Percentiles rank a stretch among this genome's conserved stretches.
Evolutionary conservation across 2,797 vertebrate species (phyloP).

Genomic region (Oreortyx pictus): DNA sequence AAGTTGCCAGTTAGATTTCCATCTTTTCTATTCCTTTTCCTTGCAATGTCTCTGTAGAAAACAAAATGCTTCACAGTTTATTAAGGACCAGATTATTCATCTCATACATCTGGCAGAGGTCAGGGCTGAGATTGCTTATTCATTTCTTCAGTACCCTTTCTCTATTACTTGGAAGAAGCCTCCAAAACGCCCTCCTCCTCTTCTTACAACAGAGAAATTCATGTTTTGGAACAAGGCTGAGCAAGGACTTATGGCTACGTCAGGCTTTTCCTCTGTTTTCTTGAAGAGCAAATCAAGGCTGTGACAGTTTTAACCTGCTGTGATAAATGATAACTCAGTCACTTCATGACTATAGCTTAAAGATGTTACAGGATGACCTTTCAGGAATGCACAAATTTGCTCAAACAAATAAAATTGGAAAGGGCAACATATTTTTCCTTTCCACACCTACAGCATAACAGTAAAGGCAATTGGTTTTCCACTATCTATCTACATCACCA

Average conservation of each 20-base stretch:
- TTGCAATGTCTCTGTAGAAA: not conserved
- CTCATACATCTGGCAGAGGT: not conserved
- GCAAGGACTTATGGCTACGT: not conserved
- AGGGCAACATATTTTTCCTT: not conserved
- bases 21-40: not conserved
- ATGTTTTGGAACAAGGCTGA: not conserved
- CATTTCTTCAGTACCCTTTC: not conserved
- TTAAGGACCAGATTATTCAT: not conserved
- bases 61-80: not conserved
- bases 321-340: slow-evolving; percentile 18
- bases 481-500: not conserved
- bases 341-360: not conserved
- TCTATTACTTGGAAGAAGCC: not conserved
- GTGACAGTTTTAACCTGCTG: not conserved
- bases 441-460: not conserved
- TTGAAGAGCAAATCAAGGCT: not conserved
- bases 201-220: not conserved
- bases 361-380: slow-evolving; percentile 7
- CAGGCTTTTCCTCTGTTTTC: not conserved
- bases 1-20: not conserved
- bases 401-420: slow-evolving; percentile 44
- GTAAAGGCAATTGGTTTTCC: slow-evolving; percentile 14
- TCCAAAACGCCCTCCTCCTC: no score
- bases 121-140: not conserved
- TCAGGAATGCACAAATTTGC: slow-evolving; percentile 1